These are phyloP conservation scores for Zaprionus lachaisei DNA, from an alignment of 1,140 invertebrate genomes.

Conservation along the genomic window DNA sequence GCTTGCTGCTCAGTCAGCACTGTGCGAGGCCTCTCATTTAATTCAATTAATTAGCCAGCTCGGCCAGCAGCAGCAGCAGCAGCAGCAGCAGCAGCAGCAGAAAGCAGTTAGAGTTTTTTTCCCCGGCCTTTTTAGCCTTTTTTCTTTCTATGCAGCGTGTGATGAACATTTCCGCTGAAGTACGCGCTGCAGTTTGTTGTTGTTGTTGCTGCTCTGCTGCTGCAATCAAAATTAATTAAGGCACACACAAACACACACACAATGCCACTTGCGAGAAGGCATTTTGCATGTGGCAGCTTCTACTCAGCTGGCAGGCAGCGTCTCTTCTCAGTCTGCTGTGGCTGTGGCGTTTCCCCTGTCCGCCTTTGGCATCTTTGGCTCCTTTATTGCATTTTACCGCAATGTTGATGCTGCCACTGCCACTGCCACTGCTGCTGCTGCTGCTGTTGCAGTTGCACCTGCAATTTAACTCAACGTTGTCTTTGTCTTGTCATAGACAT, in stretches of 20 bases:
- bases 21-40: constrained; percentile 57
- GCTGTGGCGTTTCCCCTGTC: constrained; percentile 18
- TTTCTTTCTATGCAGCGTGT: constrained; percentile 48
- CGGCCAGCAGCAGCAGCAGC: neutral
- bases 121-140: constrained; percentile 21
- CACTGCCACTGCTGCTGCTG: too few species aligned
- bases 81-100: constrained; percentile 19
- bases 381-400: constrained; percentile 75
- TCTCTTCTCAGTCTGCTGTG: constrained; percentile 5
- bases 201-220: constrained; percentile 51
- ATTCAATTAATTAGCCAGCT: constrained; percentile 74
- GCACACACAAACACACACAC: constrained; percentile 56
- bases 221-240: constrained; percentile 82
- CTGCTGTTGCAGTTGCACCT: constrained; percentile 33
- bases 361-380: constrained; percentile 31
- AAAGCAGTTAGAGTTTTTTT: constrained; percentile 31
- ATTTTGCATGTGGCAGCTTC: constrained; percentile 43
- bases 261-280: constrained; percentile 37
- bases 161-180: constrained; percentile 76
- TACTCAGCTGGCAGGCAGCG: constrained; percentile 5
- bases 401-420: constrained; percentile 47
- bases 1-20: constrained; percentile 19
- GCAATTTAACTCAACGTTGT: constrained; percentile 38
- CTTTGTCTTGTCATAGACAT: constrained; percentile 55
- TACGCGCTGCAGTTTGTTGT: constrained; percentile 28